Evolutionary conservation across 2,797 vertebrate genomes (phyloP), one percentile per base, ranked within the genome.

Genomic region (Oryzias sinensis): DNA sequence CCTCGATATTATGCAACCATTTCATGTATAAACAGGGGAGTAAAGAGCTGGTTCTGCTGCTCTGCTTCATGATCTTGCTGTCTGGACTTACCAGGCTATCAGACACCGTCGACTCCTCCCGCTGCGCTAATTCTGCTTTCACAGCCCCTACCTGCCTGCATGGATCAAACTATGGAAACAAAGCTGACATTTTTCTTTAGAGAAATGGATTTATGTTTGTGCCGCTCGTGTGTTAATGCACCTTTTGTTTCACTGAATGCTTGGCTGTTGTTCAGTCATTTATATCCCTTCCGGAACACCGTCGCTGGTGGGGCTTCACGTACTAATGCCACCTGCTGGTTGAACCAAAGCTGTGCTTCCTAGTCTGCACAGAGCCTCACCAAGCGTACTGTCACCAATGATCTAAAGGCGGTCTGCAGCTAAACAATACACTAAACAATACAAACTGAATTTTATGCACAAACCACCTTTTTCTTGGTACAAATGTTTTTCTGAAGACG

Each of bases 241-340:
- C 3, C 29, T 33, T 33, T 33, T 33, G 29, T 33, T 33, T 33
- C 29, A 11, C 29, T 33, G 29, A 33, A 33, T 2, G 9, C 29
- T 33, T 33, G 29, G 29, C 29, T 33, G 8, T 33, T 8, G 8
- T 40, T 43, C 51, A 27, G 29, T 56, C 22, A 60, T 41, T 56
- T 53, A n/a, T 40, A 44, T 40, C 52, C 47, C 33, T 45, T 60
- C 60, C 44, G 42, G 37, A 51, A 14, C 51, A 51, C 49, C 54
- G 46, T 47, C 49, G 51, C 33, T 49, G 1, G 54, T 56, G 43
- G 51, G 48, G 18, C 6, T 25, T 61, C 56, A 49, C 61, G 45
- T 60, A 57, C 49, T 72, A 55, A 67, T 50, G 79, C 88, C 89
- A 81, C 83, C 85, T 90, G 75, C 84, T 90, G 86, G 83, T 61